Conservation (phyloP, 2,797 vertebrate species). For the Parambassis ranga region DNA sequence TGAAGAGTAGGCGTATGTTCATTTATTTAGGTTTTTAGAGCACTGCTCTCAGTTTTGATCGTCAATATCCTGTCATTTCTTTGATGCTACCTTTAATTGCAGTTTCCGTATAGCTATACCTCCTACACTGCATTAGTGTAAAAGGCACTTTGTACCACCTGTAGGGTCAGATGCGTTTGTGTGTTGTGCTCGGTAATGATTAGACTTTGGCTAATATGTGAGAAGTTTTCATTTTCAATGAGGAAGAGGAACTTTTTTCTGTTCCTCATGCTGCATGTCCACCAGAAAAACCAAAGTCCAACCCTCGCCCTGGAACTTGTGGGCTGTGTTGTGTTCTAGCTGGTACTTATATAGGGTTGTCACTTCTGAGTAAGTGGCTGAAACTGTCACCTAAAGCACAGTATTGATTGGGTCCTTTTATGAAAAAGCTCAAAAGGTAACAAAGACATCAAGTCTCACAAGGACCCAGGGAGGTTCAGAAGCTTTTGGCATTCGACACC, state of each 20-base stretch:
- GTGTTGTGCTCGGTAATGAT: slow-evolving; percentile 15
- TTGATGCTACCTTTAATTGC: background rate
- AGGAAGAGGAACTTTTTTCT: background rate
- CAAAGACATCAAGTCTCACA: too few species aligned
- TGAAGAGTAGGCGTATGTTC: slow-evolving; percentile 14
- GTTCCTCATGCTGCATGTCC: background rate
- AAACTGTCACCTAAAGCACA: too few species aligned
- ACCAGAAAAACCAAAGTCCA: background rate
- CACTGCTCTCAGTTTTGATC: background rate
- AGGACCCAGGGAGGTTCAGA: too few species aligned
- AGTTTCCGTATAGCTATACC: background rate
- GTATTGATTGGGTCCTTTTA: too few species aligned
- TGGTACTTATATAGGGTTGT: too few species aligned
- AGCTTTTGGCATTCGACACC: too few species aligned
- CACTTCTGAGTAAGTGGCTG: too few species aligned
- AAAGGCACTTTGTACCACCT: background rate
- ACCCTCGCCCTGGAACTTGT: background rate
- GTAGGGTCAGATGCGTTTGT: background rate
- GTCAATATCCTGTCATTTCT: background rate
- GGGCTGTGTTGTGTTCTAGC: too few species aligned
- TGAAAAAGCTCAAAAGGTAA: too few species aligned
- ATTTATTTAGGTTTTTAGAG: slow-evolving; percentile 1
- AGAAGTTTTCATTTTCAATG: background rate
- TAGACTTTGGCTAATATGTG: too few species aligned
- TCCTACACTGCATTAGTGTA: background rate